Percentiles rank a stretch among this genome's conserved stretches.
These are phyloP conservation scores for Siniperca scherzeri DNA, from an alignment of 2,797 vertebrate species.

Conservation along the genomic window DNA sequence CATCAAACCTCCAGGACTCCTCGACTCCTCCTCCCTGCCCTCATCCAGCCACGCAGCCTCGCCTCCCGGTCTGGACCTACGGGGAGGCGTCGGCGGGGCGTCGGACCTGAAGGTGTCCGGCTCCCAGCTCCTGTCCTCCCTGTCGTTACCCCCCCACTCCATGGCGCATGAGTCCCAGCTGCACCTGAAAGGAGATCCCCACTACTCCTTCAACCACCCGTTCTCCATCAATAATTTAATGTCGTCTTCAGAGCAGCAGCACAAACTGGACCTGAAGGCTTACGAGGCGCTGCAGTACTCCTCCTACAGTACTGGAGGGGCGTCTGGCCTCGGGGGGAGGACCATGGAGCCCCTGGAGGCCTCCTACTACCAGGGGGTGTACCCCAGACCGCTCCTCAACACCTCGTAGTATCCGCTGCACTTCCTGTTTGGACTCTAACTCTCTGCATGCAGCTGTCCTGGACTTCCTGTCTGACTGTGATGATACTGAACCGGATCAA, in stretches of 20 bases:
- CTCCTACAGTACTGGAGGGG: constrained; percentile 87
- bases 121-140: constrained; percentile 81
- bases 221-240: constrained; percentile 99
- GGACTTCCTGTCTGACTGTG: constrained; percentile 59
- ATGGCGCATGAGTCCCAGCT: constrained; percentile 92
- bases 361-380: constrained; percentile 98
- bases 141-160: constrained; percentile 89
- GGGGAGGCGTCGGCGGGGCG: constrained; percentile 72
- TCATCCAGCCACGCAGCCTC: constrained; percentile 88
- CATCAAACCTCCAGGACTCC: constrained; percentile 84
- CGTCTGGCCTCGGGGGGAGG: constrained; percentile 85
- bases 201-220: constrained; percentile 98
- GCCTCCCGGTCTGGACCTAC: constrained; percentile 90
- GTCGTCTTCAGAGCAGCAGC: constrained; percentile 97
- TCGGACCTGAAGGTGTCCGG: constrained; percentile 89
- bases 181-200: constrained; percentile 95
- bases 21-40: constrained; percentile 86
- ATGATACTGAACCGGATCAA: constrained; percentile 15
- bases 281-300: constrained; percentile 92
- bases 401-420: constrained; percentile 90
- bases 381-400: constrained; percentile 97
- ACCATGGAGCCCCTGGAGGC: constrained; percentile 93
- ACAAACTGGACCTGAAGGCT: constrained; percentile 99
- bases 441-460: constrained; percentile 84
- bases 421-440: constrained; percentile 61